Base-by-base conservation (phyloP, 1,140 invertebrate species). In the Drosophila nebulosa region DNA sequence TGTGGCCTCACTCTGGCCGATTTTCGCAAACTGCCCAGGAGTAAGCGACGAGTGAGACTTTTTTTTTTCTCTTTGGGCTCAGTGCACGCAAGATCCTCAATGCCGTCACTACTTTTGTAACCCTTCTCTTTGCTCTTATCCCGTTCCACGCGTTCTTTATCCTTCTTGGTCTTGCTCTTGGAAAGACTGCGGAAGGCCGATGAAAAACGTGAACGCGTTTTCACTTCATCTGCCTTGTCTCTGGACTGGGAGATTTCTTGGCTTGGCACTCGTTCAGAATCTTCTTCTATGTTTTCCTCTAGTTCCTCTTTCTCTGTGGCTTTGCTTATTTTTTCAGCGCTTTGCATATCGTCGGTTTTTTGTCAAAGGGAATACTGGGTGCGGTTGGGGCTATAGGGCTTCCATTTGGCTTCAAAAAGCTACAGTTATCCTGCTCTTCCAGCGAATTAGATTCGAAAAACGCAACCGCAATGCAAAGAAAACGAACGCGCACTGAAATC, bases 21-120 rank as follows among this genome's bases (percentile, higher is more conserved):
- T 18, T 83, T 75, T 46, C 71, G 72, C 5, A 90, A 63, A 16
- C 73, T 66, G 18, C 81, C 74, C 16, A 90, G 42, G 3, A 90
- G 64, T 53, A 90, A 62, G 4, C 81, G 79, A 5, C 72, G 77
- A 1, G 89, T 79, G 5, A 90, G 72, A 21, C 80, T 90, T 52
- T 90, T 91, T 60, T 90, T 91, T 24, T 89, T 90, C 51, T 90
- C 91, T 22, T 89, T 86, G 5, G 69, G 60, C 52, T 90, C 84
- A 3, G 60, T 57, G 53, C 66, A 79, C 32, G 21, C 62, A 32
- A 74, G 63, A 60, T 86, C 69, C 51, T 79, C 81, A 18, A 53
- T 30, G 27, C 63, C 7, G 52, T 26, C 60, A 14, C 26, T 69
- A 57, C 63, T 62, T 18, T 27, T 52, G 22, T 57, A 63, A 1